Base-by-base conservation (phyloP, 2,113 vertebrate genomes). In the Bubo scandiacus region DNA sequence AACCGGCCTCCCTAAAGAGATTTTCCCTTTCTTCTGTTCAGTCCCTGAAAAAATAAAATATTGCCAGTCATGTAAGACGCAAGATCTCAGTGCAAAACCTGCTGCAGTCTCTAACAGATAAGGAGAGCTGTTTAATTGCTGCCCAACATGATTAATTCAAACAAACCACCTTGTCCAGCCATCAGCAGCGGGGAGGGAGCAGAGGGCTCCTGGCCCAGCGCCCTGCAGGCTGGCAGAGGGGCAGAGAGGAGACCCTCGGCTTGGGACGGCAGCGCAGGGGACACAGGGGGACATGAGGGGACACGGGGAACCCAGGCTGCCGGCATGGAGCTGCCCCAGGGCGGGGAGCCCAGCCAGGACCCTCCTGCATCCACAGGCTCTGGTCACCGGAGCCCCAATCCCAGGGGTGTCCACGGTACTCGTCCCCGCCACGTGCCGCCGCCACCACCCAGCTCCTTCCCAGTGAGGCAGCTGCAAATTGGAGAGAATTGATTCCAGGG, bases 1-100 rank as follows among this genome's bases (percentile, higher is more conserved):
- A 32, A 47, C 38, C 3, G 0, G n/a, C 67, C 58, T 51, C 75
- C 68, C 88, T 30, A 36, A 83, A 66, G 95, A 58, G 86, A 70
- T 86, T 77, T 86, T n/a, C 68, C 38, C 38, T 95, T 92, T 94
- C 77, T 94, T 92, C 87, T 88, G 83, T 83, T 70, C 51, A 38
- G 81, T 91, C 55, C 51, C 55, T 78, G 26, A 47, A 81, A 71
- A 49, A 29, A 23, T 18, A 84, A 79, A 86, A 42, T 22, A 55
- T 23, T 63, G 55, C 59, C 86, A 58, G 75, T 32, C 63, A 45
- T 2, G 32, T 38, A 78, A 72, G 66, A 70, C 10, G 21, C 32
- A 57, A 57, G 75, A 81, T 62, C 25, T 23, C 23, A 62, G 80
- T 16, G 45, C 45, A 62, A 38, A 81, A 47, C 2, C 77, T 74